A percentile compares a stretch with the other conserved stretches of the same genome.
Evolutionary conservation across 2,113 vertebrate genomes (phyloP).

Genomic region (Passerina amoena): DNA sequence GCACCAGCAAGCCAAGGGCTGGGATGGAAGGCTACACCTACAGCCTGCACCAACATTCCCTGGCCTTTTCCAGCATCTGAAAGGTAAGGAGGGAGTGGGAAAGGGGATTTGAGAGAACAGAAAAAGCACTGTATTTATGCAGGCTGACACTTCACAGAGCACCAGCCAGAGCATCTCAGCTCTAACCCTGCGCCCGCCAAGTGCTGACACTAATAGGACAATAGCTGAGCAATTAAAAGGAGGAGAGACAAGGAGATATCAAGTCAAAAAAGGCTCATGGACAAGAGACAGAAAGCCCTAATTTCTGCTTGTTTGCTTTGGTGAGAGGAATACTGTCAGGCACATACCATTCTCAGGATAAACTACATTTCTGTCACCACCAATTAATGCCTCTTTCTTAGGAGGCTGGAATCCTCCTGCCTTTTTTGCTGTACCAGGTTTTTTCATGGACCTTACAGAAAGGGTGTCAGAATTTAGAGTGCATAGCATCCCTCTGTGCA

Average conservation of each 20-base stretch:
- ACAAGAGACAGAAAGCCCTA: slow-evolving; percentile 47
- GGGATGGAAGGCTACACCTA: background rate
- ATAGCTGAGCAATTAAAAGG: slow-evolving; percentile 55
- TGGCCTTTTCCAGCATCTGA: background rate
- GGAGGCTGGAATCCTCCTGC: background rate
- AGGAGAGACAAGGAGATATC: slow-evolving; percentile 25
- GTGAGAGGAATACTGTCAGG: slow-evolving; percentile 42
- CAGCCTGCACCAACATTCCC: background rate
- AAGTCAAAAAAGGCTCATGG: slow-evolving; percentile 50
- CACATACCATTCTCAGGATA: slow-evolving; percentile 29
- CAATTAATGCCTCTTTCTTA: slow-evolving; percentile 28
- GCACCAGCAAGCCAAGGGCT: background rate
- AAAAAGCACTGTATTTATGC: background rate
- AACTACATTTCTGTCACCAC: slow-evolving; percentile 4
- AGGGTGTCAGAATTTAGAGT: background rate
- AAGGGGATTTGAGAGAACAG: background rate
- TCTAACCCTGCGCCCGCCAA: background rate
- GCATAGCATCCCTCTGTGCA: background rate
- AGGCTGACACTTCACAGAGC: background rate
- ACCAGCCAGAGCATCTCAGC: slow-evolving; percentile 41
- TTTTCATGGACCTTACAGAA: background rate
- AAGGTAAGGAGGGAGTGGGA: background rate
- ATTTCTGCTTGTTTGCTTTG: slow-evolving; percentile 46
- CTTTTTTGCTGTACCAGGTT: background rate
- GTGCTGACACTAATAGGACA: slow-evolving; percentile 29